These are phyloP conservation scores for Hippocampus zosterae DNA, from an alignment of 2,113 vertebrate species.

Conservation along the genomic window DNA sequence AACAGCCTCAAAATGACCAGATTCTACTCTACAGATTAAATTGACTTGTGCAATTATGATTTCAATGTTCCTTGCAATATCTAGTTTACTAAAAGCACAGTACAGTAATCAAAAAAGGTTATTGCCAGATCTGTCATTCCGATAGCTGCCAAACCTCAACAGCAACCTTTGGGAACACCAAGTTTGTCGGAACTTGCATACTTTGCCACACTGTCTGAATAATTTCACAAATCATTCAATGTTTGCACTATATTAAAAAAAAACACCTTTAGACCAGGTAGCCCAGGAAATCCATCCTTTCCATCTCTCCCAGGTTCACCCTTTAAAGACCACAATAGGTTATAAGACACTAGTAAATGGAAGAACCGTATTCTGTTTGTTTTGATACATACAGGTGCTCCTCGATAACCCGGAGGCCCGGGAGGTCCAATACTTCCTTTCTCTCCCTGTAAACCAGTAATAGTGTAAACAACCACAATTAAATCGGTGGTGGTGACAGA, in stretches of 20 bases:
- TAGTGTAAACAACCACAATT: background rate
- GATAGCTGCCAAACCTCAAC: constrained; percentile 41
- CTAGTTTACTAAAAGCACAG: constrained; percentile 12
- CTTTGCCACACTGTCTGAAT: constrained; percentile 25
- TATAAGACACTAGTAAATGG: background rate
- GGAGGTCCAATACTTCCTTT: constrained; percentile 81
- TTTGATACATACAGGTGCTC: constrained; percentile 77
- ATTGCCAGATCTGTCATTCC: constrained; percentile 25
- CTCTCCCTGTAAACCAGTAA: constrained; percentile 74
- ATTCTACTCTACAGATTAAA: background rate
- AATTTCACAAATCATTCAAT: constrained; percentile 22
- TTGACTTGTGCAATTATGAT: background rate
- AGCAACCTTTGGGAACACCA: constrained; percentile 21
- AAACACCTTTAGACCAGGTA: constrained; percentile 84
- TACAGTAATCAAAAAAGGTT: constrained; percentile 1
- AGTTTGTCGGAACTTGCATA: constrained; percentile 16
- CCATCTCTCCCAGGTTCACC: constrained; percentile 83
- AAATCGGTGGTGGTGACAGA: background rate
- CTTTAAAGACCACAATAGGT: constrained; percentile 58
- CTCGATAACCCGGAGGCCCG: constrained; percentile 81
- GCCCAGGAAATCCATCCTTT: constrained; percentile 82
- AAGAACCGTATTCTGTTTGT: background rate
- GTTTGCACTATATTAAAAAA: constrained; percentile 25
- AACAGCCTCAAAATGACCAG: background rate
- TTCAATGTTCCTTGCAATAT: background rate